A percentile compares a stretch with the other conserved stretches of the same genome.
phyloP scores from a whole-genome alignment of 2,888 invertebrate genomes.

The Adelphocoris suturalis region DNA sequence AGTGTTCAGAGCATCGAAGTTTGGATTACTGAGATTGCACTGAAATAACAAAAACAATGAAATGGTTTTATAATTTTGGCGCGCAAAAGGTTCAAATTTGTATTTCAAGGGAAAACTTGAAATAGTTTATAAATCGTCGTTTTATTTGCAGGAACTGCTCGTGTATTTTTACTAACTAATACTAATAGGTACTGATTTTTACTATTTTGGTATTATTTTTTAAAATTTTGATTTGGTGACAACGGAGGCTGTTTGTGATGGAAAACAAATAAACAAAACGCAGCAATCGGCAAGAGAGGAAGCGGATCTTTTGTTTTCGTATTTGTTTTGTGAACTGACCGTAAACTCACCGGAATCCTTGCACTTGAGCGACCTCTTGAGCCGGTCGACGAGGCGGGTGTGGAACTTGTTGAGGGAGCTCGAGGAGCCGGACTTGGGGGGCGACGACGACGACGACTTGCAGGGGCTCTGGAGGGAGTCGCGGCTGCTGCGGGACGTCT shows the following conservation, averaged over 20 bases:
- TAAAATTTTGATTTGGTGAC: neutral
- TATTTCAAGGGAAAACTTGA: no score
- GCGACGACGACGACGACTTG: constrained; percentile 84
- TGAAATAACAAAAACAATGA: no score
- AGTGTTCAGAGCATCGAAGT: no score
- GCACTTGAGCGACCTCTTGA: constrained; percentile 84
- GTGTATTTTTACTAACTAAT: no score
- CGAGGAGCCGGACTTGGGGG: constrained; percentile 82
- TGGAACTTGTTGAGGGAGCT: constrained; percentile 88
- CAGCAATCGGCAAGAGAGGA: neutral
- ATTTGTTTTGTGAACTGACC: constrained; percentile 71
- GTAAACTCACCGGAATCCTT: constrained; percentile 75
- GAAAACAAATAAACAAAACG: neutral
- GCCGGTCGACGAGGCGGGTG: constrained; percentile 88
- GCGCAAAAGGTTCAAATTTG: no score
- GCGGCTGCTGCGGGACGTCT: constrained; percentile 83
- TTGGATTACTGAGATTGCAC: no score
- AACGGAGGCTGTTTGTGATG: neutral
- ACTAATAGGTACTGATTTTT: no score
- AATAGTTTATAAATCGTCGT: no score
- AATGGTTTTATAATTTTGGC: no score
- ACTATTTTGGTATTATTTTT: no score
- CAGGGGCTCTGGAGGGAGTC: constrained; percentile 83
- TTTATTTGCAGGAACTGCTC: no score
- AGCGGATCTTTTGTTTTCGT: constrained; percentile 20